phyloP scores from a whole-genome alignment of 1,140 invertebrate species.

The Drosophila prosaltans region DNA sequence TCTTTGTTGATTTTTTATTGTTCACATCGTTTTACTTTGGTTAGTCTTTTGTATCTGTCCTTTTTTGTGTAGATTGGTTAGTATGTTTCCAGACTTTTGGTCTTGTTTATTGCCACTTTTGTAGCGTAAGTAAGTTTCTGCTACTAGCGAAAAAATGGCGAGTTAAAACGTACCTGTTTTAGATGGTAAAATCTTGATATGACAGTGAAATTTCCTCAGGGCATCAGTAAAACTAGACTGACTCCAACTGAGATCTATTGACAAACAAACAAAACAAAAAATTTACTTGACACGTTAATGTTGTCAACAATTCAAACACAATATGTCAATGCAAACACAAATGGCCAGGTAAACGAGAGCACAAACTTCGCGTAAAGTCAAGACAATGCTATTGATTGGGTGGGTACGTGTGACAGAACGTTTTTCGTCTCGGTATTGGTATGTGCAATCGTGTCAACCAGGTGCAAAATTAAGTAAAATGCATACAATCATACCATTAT shows the following conservation, averaged over 20 bases:
- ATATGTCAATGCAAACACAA: constrained; percentile 26
- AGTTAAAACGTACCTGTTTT: no score
- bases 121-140: constrained; percentile 38
- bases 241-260: no score
- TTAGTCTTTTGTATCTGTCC: background rate
- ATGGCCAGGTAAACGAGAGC: background rate
- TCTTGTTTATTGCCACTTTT: constrained; percentile 58
- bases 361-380: constrained; percentile 17
- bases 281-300: constrained; percentile 10
- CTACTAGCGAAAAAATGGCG: background rate
- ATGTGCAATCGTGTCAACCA: background rate
- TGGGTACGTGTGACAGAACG: background rate
- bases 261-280: background rate
- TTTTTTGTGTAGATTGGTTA: background rate
- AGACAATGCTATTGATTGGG: background rate
- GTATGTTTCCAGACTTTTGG: background rate
- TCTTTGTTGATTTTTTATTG: constrained; percentile 15
- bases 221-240: no score
- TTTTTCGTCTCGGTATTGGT: background rate
- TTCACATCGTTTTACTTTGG: constrained; percentile 4
- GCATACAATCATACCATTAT: no score
- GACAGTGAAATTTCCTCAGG: no score
- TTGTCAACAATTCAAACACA: constrained; percentile 28
- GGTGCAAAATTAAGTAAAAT: constrained; percentile 6
- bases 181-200: no score